phyloP scores from a whole-genome alignment of 92 coral and sea anemone genomes.

The Bergia puertoricense region DNA sequence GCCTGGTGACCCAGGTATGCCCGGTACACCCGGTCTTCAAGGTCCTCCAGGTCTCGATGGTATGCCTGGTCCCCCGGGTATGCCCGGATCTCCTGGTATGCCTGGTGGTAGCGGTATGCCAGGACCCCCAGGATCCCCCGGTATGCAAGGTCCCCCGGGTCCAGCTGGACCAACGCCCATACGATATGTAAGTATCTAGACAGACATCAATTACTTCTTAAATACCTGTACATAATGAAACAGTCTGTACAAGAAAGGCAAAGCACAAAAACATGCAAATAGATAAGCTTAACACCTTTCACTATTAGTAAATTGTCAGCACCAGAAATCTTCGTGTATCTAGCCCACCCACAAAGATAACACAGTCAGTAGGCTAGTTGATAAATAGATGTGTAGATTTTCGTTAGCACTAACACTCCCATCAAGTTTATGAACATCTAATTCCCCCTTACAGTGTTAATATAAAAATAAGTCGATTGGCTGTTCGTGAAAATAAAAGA shows the following conservation, averaged over 20 bases:
- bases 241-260: too few relatives aligned
- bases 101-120: slow-evolving; percentile 99
- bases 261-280: too few relatives aligned
- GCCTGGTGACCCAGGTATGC: slow-evolving; percentile 95
- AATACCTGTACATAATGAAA: too few relatives aligned
- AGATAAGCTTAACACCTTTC: too few relatives aligned
- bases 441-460: too few relatives aligned
- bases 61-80: slow-evolving; percentile 98
- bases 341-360: not conserved
- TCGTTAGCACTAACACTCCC: not conserved
- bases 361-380: not conserved
- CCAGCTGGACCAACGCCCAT: slow-evolving; percentile 97
- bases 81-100: slow-evolving; percentile 97
- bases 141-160: slow-evolving; percentile 94
- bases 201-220: not conserved
- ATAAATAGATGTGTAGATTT: not conserved
- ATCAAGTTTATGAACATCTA: too few relatives aligned
- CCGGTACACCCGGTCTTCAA: slow-evolving; percentile 96
- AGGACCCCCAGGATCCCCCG: slow-evolving; percentile 93
- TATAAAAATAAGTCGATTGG: too few relatives aligned
- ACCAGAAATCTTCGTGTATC: too few relatives aligned
- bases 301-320: too few relatives aligned
- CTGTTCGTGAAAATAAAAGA: too few relatives aligned
- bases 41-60: slow-evolving; percentile 99
- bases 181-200: slow-evolving; percentile 90